Evolutionary conservation across 2,113 vertebrate genomes (phyloP).

Genomic region (Azemiops feae): DNA sequence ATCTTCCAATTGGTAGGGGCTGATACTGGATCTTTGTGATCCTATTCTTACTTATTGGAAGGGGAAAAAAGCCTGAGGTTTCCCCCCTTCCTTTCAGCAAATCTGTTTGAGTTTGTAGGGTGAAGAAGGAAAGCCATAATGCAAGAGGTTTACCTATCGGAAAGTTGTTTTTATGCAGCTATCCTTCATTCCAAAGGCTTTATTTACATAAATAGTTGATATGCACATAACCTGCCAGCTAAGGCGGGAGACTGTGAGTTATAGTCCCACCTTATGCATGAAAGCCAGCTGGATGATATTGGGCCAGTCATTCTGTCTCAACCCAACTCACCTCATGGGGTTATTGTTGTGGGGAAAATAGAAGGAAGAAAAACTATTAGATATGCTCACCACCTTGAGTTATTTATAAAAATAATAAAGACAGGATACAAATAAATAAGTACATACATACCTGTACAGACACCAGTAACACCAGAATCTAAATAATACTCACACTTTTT

Average conservation of each 20-base stretch:
- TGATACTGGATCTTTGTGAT: background rate
- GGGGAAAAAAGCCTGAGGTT: background rate
- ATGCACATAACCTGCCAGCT: background rate
- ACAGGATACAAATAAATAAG: background rate
- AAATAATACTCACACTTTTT: background rate
- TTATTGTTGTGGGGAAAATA: background rate
- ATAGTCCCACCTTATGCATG: background rate
- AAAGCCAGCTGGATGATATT: background rate
- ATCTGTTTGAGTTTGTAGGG: background rate
- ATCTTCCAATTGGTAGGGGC: background rate
- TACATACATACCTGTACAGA: background rate
- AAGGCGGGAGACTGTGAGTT: background rate
- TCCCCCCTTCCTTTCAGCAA: background rate
- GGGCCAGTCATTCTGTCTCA: background rate
- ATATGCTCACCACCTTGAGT: background rate
- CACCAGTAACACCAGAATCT: background rate
- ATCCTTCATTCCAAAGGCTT: background rate
- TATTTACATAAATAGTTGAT: background rate
- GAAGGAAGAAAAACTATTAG: background rate
- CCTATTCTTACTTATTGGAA: background rate
- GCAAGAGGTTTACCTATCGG: background rate
- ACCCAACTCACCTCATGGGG: background rate
- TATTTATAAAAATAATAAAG: background rate
- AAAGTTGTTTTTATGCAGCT: background rate
- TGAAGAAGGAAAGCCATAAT: background rate